These are phyloP conservation scores for Toxotes lorentzi DNA, from an alignment of 2,797 vertebrate species.

Conservation along the genomic window DNA sequence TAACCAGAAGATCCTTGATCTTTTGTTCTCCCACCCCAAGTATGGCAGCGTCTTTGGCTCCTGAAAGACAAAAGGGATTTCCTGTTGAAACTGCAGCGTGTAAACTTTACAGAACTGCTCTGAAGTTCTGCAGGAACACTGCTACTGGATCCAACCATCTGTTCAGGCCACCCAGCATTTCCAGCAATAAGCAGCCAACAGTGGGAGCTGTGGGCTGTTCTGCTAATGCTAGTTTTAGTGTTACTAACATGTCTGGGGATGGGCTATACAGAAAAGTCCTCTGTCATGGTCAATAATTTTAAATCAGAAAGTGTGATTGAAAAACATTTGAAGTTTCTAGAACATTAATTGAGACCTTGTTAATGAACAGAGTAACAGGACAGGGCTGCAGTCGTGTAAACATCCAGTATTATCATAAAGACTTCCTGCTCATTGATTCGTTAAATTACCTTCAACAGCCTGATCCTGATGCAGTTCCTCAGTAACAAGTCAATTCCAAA, in stretches of 20 bases:
- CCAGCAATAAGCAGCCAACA: not conserved
- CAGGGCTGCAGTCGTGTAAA: not conserved
- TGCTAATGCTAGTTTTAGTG: not conserved
- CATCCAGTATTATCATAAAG: not conserved
- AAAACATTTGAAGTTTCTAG: no score
- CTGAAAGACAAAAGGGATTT: not conserved
- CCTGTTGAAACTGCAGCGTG: not conserved
- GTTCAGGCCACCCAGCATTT: not conserved
- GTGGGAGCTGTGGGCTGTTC: no score
- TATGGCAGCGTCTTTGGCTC: not conserved
- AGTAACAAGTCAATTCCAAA: no score
- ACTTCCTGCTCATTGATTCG: not conserved
- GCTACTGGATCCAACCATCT: not conserved
- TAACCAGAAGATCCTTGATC: not conserved
- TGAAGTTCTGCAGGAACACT: not conserved
- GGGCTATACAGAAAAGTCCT: not conserved
- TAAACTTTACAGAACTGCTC: not conserved
- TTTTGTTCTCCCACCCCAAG: not conserved
- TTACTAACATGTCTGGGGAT: not conserved
- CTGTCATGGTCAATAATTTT: not conserved
- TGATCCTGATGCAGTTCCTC: no score
- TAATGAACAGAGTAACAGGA: not conserved
- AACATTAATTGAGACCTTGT: not conserved
- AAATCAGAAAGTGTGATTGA: not conserved
- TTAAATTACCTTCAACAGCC: not conserved